phyloP scores from a whole-genome alignment of 2,797 vertebrate species.

The Glyptemys insculpta region DNA sequence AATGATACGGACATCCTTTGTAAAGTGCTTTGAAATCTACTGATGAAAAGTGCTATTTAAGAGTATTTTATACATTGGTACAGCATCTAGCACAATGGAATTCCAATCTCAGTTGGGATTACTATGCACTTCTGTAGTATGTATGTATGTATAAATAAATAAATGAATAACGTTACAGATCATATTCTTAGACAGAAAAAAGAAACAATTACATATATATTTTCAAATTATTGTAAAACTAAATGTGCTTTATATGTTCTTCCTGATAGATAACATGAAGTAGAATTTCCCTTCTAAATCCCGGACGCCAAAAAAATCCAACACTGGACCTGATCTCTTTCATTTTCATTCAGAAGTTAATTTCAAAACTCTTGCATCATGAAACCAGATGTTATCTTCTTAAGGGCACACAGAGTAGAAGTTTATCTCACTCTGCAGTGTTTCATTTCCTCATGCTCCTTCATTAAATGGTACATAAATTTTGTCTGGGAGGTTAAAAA shows the following conservation, averaged over 20 bases:
- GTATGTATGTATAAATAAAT: neutral
- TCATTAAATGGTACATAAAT: neutral
- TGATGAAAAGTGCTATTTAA: neutral
- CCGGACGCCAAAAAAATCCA: neutral
- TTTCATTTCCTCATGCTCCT: neutral
- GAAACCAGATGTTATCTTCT: neutral
- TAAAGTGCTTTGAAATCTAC: neutral
- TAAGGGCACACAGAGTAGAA: accelerated
- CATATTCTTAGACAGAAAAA: neutral
- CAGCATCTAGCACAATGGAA: accelerated
- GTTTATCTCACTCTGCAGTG: accelerated
- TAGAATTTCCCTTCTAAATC: neutral
- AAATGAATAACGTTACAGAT: neutral
- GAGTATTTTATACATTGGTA: neutral
- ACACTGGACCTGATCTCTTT: neutral
- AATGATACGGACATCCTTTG: accelerated
- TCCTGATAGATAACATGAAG: neutral
- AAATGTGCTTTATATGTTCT: neutral
- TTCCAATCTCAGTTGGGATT: accelerated
- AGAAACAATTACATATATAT: neutral
- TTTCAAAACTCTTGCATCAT: neutral
- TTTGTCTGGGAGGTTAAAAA: neutral
- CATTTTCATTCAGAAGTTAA: neutral
- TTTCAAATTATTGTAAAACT: neutral
- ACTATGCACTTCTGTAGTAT: accelerated